Percentiles rank a stretch among this genome's conserved stretches.
Conservation (phyloP, 2,888 invertebrate species). For the Ferrisia virgata region DNA sequence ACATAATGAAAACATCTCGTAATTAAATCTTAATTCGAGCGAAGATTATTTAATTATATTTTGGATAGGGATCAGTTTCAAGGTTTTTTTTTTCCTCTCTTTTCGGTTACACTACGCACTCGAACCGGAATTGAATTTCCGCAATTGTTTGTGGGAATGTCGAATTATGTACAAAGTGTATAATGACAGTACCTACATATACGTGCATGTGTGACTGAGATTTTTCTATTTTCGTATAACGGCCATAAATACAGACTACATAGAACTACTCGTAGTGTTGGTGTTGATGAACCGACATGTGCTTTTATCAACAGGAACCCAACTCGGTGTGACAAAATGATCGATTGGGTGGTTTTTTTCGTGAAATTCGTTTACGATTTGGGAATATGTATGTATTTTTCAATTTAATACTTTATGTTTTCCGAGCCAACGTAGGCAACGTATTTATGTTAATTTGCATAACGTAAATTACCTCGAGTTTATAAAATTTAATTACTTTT, state of each 20-base stretch:
- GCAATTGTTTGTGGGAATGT: conserved; percentile 19
- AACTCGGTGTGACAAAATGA: neutral
- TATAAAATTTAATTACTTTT: too few relatives aligned
- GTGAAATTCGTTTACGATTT: neutral
- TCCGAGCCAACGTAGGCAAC: too few relatives aligned
- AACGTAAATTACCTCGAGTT: too few relatives aligned
- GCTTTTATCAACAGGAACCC: neutral
- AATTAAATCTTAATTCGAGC: neutral
- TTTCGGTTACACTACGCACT: neutral
- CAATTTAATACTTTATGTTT: too few relatives aligned
- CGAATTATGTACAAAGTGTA: neutral
- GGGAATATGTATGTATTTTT: neutral
- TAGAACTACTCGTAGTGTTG: too few relatives aligned
- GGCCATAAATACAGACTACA: neutral
- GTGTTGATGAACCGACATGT: neutral
- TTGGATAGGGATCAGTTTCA: neutral
- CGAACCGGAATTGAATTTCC: conserved; percentile 27
- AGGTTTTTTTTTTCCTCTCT: conserved; percentile 3
- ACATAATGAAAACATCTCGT: neutral
- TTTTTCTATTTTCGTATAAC: neutral
- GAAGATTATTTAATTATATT: conserved; percentile 31
- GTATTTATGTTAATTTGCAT: too few relatives aligned
- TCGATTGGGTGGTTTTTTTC: neutral
- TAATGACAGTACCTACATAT: too few relatives aligned
- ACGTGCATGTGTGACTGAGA: conserved; percentile 13